Evolutionary conservation across 2,888 invertebrate species (phyloP), one percentile per base, ranked within the genome.

Genomic region (Xylota segnis): DNA sequence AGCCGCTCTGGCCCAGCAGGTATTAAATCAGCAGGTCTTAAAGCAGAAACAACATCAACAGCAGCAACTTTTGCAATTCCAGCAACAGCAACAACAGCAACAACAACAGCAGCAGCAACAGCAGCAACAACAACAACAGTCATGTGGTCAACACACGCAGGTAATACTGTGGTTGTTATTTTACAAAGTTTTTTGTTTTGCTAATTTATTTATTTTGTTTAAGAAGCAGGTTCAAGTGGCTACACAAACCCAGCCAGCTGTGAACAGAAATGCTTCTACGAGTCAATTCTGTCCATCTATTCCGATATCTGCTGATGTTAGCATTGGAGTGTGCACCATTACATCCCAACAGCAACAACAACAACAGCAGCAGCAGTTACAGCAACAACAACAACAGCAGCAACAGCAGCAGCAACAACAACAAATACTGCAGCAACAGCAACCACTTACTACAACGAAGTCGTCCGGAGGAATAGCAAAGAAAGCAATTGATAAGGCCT

Each of bases 151-250:
- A 23, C 87, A 88, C 7, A 90, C 90, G 66, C 90, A 90, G 88
- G 68, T 88, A 88, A 45, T 18, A 9, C 16, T 50, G 10, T 37
- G 5, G n/a, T 10, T 5, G 7, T n/a, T 23, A 4, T 40, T 14
- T 4, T 14, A 14, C 18, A 50, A n/a, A 10, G 12, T 2, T 37
- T 9, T 10, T 12, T 32, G 37, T 18, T 12, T 9, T 5, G 9
- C 10, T 16, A 40, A 37, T 65, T 14, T 50, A 10, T n/a, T 50
- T 16, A 61, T 47, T 61, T 87, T 29, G 10, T 54, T 66, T n/a
- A 16, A 65, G 43, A 92, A 93, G 89, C 94, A 94, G 90, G 94
- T 94, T 52, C 94, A 95, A 91, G 95, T 94, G 16, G 94, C 94
- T 16, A 95, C 95, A 1, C 95, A 95, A 89, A 94, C 94, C 4